Percentiles rank a stretch among this genome's conserved stretches.
Conservation (phyloP, 2,113 vertebrate genomes). For the Pseudorhombus dupliciocellatus region DNA sequence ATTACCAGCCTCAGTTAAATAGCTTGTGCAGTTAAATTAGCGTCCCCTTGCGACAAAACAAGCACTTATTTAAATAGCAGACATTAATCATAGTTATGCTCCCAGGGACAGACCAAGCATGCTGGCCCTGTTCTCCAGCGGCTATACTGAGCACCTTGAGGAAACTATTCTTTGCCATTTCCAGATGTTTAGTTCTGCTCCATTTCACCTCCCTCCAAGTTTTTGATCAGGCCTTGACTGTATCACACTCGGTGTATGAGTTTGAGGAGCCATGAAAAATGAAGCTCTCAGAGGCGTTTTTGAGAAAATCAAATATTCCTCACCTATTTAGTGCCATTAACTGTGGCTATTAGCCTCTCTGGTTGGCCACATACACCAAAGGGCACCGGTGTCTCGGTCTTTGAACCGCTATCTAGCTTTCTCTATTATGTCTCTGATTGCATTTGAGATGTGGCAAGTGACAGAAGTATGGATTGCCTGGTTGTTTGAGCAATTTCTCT, state of each 20-base stretch:
- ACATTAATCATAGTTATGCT: conserved; percentile 77
- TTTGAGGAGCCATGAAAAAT: conserved; percentile 63
- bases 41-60: conserved; percentile 63
- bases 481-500: conserved; percentile 74
- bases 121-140: conserved; percentile 66
- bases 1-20: conserved; percentile 11
- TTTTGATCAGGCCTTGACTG: conserved; percentile 72
- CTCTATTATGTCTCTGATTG: conserved; percentile 62
- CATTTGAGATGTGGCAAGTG: conserved; percentile 68
- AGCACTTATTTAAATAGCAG: conserved; percentile 69
- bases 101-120: conserved; percentile 60
- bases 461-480: conserved; percentile 73
- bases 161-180: conserved; percentile 70
- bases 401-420: conserved; percentile 20
- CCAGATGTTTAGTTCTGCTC: conserved; percentile 78
- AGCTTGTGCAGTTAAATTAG: conserved; percentile 24
- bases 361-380: conserved; percentile 3
- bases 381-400: conserved; percentile 25
- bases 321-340: conserved; percentile 1
- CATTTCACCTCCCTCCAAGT: conserved; percentile 69
- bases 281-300: conserved; percentile 22
- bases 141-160: conserved; percentile 58
- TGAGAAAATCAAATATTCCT: conserved; percentile 12
- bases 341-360: conserved; percentile 4
- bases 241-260: conserved; percentile 67